Conservation (phyloP, 2,888 invertebrate genomes). For the Diaperis boleti region DNA sequence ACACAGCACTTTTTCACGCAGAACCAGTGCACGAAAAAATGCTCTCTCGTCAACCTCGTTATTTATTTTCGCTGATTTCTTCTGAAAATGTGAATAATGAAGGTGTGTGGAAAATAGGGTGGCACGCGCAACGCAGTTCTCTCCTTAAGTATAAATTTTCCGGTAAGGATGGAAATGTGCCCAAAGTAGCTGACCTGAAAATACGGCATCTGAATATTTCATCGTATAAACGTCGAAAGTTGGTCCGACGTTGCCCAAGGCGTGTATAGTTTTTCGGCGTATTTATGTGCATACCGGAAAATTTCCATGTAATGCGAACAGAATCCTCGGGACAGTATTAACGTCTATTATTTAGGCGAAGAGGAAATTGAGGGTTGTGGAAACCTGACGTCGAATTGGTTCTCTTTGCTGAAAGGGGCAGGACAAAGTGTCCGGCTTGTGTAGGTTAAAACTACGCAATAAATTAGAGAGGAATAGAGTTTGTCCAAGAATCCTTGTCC, state of each 20-base stretch:
- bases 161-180: constrained; percentile 40
- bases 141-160: constrained; percentile 38
- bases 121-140: constrained; percentile 26
- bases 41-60: not conserved
- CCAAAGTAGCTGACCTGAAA: constrained; percentile 43
- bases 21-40: not conserved
- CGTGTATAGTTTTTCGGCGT: constrained; percentile 37
- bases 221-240: constrained; percentile 35
- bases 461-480: too few species aligned
- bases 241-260: constrained; percentile 37
- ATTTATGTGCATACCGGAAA: constrained; percentile 48
- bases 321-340: constrained; percentile 12
- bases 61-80: constrained; percentile 9
- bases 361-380: constrained; percentile 33
- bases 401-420: too few species aligned
- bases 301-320: constrained; percentile 42
- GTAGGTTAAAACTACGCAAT: too few species aligned
- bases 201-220: constrained; percentile 42
- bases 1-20: not conserved
- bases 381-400: constrained; percentile 19
- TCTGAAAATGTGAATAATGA: constrained; percentile 18
- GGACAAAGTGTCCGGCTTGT: too few species aligned
- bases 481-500: too few species aligned
- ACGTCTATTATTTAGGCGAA: constrained; percentile 33
- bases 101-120: not conserved